A percentile compares a stretch with the other conserved stretches of the same genome.
Conservation (phyloP, 2,888 invertebrate genomes). For the Tholera decimalis region DNA sequence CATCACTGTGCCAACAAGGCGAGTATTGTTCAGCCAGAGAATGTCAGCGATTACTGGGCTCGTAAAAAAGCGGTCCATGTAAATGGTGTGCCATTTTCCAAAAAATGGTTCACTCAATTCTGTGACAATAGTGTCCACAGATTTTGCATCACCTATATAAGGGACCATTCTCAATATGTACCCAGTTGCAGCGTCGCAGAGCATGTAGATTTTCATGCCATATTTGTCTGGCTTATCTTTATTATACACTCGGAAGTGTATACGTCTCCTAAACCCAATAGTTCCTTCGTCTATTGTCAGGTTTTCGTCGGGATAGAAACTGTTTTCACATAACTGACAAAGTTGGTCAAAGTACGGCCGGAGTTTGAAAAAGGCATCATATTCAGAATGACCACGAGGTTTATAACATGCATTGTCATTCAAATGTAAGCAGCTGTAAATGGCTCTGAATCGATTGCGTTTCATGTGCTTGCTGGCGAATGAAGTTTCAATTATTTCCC, state of each 20-base stretch:
- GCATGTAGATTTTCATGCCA: slow-evolving; percentile 51
- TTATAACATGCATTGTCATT: slow-evolving; percentile 2
- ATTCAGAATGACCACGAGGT: slow-evolving; percentile 9
- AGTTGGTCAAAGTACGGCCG: slow-evolving; percentile 1
- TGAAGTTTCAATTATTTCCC: slow-evolving; percentile 9
- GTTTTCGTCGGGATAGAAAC: slow-evolving; percentile 8
- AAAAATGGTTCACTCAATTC: slow-evolving; percentile 20
- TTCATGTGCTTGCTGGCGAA: slow-evolving; percentile 14
- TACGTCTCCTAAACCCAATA: slow-evolving; percentile 10
- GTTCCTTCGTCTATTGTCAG: slow-evolving; percentile 2
- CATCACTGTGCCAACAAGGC: slow-evolving; percentile 50
- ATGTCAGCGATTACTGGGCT: slow-evolving; percentile 6
- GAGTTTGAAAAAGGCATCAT: slow-evolving; percentile 18
- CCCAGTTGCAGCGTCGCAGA: slow-evolving; percentile 44
- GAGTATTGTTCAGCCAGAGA: slow-evolving; percentile 20
- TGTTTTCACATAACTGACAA: slow-evolving; percentile 1
- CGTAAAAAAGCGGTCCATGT: slow-evolving; percentile 8
- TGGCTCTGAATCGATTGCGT: slow-evolving; percentile 6
- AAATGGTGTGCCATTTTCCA: slow-evolving; percentile 22
- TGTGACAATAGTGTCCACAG: slow-evolving; percentile 5
- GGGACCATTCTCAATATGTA: slow-evolving; percentile 19
- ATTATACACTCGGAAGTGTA: slow-evolving; percentile 4
- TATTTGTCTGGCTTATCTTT: slow-evolving; percentile 49
- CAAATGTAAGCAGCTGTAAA: slow-evolving; percentile 12
- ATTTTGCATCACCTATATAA: slow-evolving; percentile 7